These are phyloP conservation scores for Strongylocentrotus purpuratus DNA, from an alignment of 35 echinoderm and acorn worm species.

Conservation along the genomic window DNA sequence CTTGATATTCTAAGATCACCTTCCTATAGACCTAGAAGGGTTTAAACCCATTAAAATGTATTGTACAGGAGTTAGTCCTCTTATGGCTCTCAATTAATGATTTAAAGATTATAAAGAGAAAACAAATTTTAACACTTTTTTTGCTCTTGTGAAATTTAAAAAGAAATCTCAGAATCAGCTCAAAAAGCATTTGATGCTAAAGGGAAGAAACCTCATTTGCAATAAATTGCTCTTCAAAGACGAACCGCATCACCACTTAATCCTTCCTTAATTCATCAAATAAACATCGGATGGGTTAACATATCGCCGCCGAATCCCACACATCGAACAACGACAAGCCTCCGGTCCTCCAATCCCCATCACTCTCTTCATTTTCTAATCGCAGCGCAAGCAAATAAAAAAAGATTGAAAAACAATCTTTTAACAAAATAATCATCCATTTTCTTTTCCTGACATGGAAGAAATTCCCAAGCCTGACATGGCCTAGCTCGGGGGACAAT, in stretches of 20 bases:
- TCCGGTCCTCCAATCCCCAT: neutral
- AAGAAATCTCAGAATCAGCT: neutral
- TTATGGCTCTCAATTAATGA: neutral
- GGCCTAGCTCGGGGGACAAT: neutral
- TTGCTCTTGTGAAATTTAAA: neutral
- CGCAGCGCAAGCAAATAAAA: neutral
- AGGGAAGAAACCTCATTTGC: neutral
- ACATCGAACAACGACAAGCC: neutral
- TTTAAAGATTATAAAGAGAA: neutral
- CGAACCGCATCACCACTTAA: neutral
- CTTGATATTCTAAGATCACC: too few species aligned
- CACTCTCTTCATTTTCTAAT: neutral
- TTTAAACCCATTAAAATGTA: too few species aligned
- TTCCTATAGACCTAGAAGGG: too few species aligned
- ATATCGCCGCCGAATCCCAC: neutral
- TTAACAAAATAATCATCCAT: slow-evolving; percentile 12
- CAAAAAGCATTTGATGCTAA: neutral
- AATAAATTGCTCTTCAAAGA: slow-evolving; percentile 12
- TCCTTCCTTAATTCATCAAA: neutral
- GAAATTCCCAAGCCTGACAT: neutral
- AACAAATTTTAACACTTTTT: neutral
- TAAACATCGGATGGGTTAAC: neutral
- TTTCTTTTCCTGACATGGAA: neutral
- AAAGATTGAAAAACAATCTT: neutral
- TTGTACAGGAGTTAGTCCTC: too few species aligned